A percentile compares a stretch with the other conserved stretches of the same genome.
phyloP scores from a whole-genome alignment of 1,140 invertebrate genomes.

The Drepana arcuata region DNA sequence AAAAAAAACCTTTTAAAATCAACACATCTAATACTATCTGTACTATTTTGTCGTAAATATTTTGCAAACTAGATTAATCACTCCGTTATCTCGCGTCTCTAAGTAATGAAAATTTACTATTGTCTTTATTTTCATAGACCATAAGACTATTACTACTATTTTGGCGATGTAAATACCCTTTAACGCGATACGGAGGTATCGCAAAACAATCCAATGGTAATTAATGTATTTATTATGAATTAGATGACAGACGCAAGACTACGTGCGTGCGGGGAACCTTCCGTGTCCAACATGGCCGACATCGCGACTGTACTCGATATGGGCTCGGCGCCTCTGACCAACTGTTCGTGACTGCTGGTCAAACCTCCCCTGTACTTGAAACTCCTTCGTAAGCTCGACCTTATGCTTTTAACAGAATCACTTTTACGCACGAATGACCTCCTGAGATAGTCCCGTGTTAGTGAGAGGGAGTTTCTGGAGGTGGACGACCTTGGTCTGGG shows the following conservation, averaged over 20 bases:
- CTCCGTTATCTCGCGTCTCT: no score
- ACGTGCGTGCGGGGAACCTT: constrained; percentile 19
- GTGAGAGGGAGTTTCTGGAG: constrained; percentile 34
- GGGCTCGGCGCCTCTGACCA: constrained; percentile 53
- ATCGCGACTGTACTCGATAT: constrained; percentile 58
- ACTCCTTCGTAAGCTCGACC: constrained; percentile 51
- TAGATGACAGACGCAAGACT: constrained; percentile 53
- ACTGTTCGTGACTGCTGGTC: constrained; percentile 49
- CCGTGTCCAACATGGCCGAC: constrained; percentile 29
- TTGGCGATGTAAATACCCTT: no score
- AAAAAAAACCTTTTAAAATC: no score
- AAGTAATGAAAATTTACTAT: no score
- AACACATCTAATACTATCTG: no score
- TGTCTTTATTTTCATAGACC: no score
- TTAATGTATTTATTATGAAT: no score
- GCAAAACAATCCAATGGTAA: no score
- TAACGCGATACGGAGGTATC: no score
- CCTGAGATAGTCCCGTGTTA: constrained; percentile 43
- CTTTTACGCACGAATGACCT: constrained; percentile 55
- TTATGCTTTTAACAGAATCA: constrained; percentile 52
- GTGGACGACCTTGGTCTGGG: constrained; percentile 19
- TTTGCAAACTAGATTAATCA: no score
- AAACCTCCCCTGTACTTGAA: constrained; percentile 48
- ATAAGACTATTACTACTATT: no score
- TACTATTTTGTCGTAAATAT: no score